Percentiles rank a stretch among this genome's conserved stretches.
Conservation (phyloP, 2,113 vertebrate genomes). For the Syngnathoides biaculeatus region DNA sequence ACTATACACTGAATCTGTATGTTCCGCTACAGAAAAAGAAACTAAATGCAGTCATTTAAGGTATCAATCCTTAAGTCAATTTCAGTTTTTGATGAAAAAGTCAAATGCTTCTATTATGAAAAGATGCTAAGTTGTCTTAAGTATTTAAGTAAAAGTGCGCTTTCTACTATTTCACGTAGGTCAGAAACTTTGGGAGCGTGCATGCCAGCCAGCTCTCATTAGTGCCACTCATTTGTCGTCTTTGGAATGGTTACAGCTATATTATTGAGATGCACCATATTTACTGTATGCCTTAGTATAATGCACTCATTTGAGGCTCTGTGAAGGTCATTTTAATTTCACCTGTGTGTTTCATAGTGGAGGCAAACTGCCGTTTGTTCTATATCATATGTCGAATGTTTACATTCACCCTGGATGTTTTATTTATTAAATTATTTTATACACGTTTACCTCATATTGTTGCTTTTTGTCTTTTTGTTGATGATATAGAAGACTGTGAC, state of each 20-base stretch:
- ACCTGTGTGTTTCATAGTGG: slow-evolving; percentile 29
- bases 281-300: slow-evolving; percentile 42
- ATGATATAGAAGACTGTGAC: neutral
- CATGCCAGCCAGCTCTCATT: slow-evolving; percentile 44
- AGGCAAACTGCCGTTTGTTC: slow-evolving; percentile 37
- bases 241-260: slow-evolving; percentile 28
- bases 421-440: slow-evolving; percentile 71
- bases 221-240: slow-evolving; percentile 37
- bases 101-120: slow-evolving; percentile 11
- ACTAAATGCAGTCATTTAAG: neutral
- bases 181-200: slow-evolving; percentile 32
- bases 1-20: neutral
- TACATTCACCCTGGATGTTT: slow-evolving; percentile 50
- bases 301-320: slow-evolving; percentile 34
- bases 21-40: neutral
- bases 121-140: neutral
- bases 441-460: slow-evolving; percentile 37
- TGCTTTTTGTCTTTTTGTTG: neutral
- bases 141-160: slow-evolving; percentile 26
- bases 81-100: slow-evolving; percentile 1
- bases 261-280: slow-evolving; percentile 18
- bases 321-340: slow-evolving; percentile 22
- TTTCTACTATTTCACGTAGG: slow-evolving; percentile 20
- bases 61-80: neutral
- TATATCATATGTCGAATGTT: slow-evolving; percentile 59